A percentile compares a stretch with the other conserved stretches of the same genome.
phyloP scores from a whole-genome alignment of 2,888 invertebrate species.

The Eulithis prunata region DNA sequence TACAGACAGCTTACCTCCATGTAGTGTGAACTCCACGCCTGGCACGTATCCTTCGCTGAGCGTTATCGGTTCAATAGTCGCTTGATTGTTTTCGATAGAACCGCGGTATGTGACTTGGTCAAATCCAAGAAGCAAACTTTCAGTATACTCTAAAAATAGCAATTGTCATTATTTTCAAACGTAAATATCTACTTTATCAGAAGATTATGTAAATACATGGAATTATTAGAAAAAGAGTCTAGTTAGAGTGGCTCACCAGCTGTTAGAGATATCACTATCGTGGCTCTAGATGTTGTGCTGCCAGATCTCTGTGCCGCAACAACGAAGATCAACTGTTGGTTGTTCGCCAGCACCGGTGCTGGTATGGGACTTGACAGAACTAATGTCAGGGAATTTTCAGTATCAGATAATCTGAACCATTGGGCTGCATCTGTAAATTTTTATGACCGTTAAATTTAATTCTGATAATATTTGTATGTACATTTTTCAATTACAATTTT shows the following conservation, averaged over 20 bases:
- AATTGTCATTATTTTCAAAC: background rate
- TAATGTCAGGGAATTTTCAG: conserved; percentile 35
- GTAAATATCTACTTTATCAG: no score
- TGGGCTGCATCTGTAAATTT: conserved; percentile 46
- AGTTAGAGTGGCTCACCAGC: conserved; percentile 6
- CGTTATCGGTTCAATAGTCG: conserved; percentile 43
- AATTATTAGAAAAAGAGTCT: no score
- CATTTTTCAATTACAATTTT: no score
- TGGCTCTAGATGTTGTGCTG: conserved; percentile 29
- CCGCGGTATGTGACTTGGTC: conserved; percentile 47
- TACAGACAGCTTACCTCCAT: conserved; percentile 44
- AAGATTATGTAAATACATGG: no score
- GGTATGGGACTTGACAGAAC: conserved; percentile 40
- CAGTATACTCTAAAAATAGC: conserved; percentile 30
- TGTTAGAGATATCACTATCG: conserved; percentile 31
- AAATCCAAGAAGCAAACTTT: conserved; percentile 42
- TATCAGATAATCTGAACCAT: conserved; percentile 44
- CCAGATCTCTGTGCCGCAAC: conserved; percentile 28
- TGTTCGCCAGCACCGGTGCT: conserved; percentile 41
- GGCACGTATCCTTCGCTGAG: conserved; percentile 48
- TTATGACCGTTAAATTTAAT: no score
- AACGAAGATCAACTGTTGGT: conserved; percentile 47
- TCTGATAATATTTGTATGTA: no score
- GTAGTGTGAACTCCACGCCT: conserved; percentile 44
- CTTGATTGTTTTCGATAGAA: conserved; percentile 37